These are phyloP conservation scores for Rotaria macrura DNA, from an alignment of 2,888 invertebrate species.

Conservation along the genomic window DNA sequence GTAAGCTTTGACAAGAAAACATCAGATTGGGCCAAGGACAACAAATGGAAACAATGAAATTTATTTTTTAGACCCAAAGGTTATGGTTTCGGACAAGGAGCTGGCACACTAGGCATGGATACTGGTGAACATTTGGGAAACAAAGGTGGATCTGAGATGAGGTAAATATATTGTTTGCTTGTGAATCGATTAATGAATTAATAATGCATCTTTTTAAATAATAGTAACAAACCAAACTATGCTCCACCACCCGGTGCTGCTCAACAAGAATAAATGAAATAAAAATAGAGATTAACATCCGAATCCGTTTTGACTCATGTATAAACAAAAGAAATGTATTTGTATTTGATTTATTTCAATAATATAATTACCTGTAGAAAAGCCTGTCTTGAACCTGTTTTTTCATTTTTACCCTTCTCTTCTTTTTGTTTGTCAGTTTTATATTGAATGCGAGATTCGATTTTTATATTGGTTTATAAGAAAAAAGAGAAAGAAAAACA, in stretches of 20 bases:
- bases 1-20: neutral
- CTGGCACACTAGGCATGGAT: conserved; percentile 82
- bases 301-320: neutral
- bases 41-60: neutral
- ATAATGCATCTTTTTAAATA: neutral
- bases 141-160: conserved; percentile 35
- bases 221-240: conserved; percentile 25
- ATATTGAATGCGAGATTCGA: neutral
- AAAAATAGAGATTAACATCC: neutral
- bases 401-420: neutral
- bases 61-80: conserved; percentile 71
- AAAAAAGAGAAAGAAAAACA: neutral
- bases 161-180: neutral
- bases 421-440: neutral
- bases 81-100: conserved; percentile 86
- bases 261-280: neutral
- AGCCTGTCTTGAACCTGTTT: neutral
- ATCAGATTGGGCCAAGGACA: no score
- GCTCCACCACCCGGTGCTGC: conserved; percentile 1
- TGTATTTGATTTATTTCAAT: neutral
- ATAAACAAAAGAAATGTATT: neutral
- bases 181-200: neutral
- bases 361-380: neutral
- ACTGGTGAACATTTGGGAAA: conserved; percentile 75
- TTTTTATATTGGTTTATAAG: neutral